Percentiles rank a stretch among this genome's conserved stretches.
These are phyloP conservation scores for Mionectes macconnelli DNA, from an alignment of 2,113 vertebrate genomes.

Conservation along the genomic window DNA sequence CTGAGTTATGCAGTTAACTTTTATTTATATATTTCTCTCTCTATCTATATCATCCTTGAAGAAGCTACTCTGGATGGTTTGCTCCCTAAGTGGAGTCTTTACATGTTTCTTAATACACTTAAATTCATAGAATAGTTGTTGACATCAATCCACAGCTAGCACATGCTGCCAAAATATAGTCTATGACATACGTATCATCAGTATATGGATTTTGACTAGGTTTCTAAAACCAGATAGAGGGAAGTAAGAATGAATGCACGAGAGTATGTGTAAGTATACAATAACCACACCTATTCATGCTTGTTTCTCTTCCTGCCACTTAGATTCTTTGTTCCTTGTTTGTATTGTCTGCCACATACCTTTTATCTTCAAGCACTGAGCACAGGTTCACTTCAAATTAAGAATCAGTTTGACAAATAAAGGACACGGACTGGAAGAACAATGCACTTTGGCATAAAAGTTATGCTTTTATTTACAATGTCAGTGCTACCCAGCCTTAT, in stretches of 20 bases:
- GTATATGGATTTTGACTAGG: background rate
- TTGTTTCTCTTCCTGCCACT: background rate
- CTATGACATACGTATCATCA: background rate
- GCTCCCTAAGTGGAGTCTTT: background rate
- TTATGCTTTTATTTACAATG: background rate
- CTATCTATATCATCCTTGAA: background rate
- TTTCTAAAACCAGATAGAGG: background rate
- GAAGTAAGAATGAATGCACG: background rate
- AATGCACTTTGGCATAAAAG: background rate
- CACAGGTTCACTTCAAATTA: background rate
- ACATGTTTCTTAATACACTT: background rate
- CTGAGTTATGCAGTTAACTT: background rate
- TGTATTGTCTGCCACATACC: background rate
- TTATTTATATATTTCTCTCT: background rate
- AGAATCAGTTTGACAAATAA: background rate
- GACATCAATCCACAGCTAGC: background rate
- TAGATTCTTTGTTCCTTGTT: background rate
- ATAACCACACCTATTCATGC: background rate
- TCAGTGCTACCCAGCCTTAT: background rate
- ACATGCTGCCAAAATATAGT: background rate
- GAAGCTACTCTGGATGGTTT: background rate
- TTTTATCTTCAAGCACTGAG: background rate
- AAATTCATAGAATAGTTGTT: background rate
- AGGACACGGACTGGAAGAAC: background rate
- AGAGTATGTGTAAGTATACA: background rate